Percentiles rank a stretch among this genome's conserved stretches.
These are phyloP conservation scores for Trichonephila clavata DNA, from an alignment of 1,140 invertebrate genomes.

Conservation along the genomic window DNA sequence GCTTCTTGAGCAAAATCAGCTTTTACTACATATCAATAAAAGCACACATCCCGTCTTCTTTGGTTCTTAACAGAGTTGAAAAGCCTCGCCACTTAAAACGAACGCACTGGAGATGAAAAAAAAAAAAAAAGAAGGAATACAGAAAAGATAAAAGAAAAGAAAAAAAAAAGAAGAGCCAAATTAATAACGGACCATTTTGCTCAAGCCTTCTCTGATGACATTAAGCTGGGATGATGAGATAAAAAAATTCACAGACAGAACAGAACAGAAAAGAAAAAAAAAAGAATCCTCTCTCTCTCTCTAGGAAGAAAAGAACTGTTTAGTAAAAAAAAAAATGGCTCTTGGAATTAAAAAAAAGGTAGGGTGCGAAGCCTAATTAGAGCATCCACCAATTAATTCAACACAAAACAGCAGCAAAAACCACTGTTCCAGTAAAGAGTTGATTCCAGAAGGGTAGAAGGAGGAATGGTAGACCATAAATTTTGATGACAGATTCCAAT, in stretches of 20 bases:
- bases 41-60: conserved; percentile 26
- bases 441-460: conserved; percentile 9
- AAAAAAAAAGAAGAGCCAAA: conserved; percentile 57
- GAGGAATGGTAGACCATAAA: conserved; percentile 58
- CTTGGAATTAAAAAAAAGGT: conserved; percentile 42
- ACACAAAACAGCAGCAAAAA: conserved; percentile 73
- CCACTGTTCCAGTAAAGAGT: conserved; percentile 48
- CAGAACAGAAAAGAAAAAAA: not conserved
- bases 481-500: conserved; percentile 73
- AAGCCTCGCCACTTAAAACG: conserved; percentile 62
- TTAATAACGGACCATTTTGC: conserved; percentile 72
- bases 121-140: conserved; percentile 26
- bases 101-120: not conserved
- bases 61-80: conserved; percentile 54
- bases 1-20: conserved; percentile 8
- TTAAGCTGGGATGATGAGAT: conserved; percentile 60
- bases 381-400: conserved; percentile 59
- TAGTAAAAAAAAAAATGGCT: not conserved
- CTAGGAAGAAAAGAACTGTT: conserved; percentile 26
- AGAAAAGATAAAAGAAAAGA: not conserved
- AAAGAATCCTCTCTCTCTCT: not conserved
- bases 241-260: not conserved
- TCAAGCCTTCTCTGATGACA: conserved; percentile 63
- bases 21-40: conserved; percentile 59
- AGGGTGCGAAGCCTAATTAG: conserved; percentile 64